Evolutionary conservation across 2,888 invertebrate genomes (phyloP), one percentile per base, ranked within the genome.

Genomic region (Notocelia uddmanniana): DNA sequence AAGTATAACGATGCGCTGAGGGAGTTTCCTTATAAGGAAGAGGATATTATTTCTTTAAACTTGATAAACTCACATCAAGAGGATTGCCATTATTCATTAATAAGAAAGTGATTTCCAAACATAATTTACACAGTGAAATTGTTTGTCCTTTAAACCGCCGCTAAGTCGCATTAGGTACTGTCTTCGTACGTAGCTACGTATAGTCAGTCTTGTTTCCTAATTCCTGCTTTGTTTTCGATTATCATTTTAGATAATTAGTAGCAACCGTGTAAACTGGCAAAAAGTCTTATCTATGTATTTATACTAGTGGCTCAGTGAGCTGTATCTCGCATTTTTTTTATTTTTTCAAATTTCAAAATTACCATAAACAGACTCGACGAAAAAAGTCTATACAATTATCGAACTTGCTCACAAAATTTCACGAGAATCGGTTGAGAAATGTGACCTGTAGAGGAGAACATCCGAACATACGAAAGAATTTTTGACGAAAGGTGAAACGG

Each of bases 211-310:
- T 50, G 50, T 50, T 55, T 9, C 48, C 50, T 64, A 64, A 70
- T 64, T 64, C 57, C 50, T 21, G 26, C 69, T 64, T 64, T 70
- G 64, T 70, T 64, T 18, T 26, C 37, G 58, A 52, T 70, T 19
- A 64, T 50, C 64, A 52, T 18, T 55, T 19, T 50, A 64, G 69
- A 57, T 63, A 48, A 34, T 68, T 31, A 26, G 41, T 11, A 45
- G 54, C 31, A 18, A 18, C 10, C 50, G 50, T 55, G 66, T 55
- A 50, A 59, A 48, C 23, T 11, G 31, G 26, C 57, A 57, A 48
- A 67, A 15, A 57, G 45, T 67, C 26, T 48, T n/a, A n/a, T n/a
- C n/a, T n/a, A n/a, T n/a, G n/a, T n/a, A n/a, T n/a, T n/a, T n/a
- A n/a, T n/a, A n/a, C n/a, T n/a, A n/a, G n/a, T n/a, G n/a, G n/a